Evolutionary conservation across 2,888 invertebrate genomes (phyloP).

Genomic region (Cephus nigrinus): DNA sequence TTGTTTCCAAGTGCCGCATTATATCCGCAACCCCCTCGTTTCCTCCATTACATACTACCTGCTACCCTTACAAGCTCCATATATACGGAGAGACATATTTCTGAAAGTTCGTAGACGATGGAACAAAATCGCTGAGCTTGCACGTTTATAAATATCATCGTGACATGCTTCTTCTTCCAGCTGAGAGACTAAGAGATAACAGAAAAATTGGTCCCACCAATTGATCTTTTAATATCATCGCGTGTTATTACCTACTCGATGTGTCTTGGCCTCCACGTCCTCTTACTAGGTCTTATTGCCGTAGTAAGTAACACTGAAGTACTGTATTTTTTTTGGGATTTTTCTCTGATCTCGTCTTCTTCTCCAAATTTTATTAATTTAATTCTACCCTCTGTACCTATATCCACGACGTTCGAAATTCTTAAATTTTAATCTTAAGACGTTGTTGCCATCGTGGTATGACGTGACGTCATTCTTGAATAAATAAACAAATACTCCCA

Average conservation of each 20-base stretch:
- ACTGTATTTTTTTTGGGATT: too few relatives aligned
- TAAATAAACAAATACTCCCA: not conserved
- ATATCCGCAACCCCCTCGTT: constrained; percentile 21
- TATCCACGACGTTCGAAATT: too few relatives aligned
- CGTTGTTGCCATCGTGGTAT: not conserved
- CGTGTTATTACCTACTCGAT: too few relatives aligned
- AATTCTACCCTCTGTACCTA: too few relatives aligned
- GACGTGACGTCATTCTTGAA: not conserved
- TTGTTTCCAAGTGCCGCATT: constrained; percentile 18
- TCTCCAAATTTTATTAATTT: too few relatives aligned
- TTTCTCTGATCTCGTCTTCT: too few relatives aligned
- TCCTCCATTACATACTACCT: not conserved
- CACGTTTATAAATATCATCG: not conserved
- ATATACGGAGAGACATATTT: not conserved
- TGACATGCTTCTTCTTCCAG: too few relatives aligned
- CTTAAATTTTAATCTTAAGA: too few relatives aligned
- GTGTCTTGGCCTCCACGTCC: too few relatives aligned
- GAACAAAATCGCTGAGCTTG: not conserved
- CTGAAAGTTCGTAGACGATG: not conserved
- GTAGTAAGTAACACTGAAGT: too few relatives aligned
- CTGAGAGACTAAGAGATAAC: not conserved
- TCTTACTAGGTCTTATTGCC: too few relatives aligned
- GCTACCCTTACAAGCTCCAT: not conserved
- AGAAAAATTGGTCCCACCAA: not conserved
- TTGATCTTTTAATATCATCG: too few relatives aligned